Evolutionary conservation across 2,797 vertebrate species (phyloP), one percentile per base, ranked within the genome.

Genomic region (Danio jaintianensis): DNA sequence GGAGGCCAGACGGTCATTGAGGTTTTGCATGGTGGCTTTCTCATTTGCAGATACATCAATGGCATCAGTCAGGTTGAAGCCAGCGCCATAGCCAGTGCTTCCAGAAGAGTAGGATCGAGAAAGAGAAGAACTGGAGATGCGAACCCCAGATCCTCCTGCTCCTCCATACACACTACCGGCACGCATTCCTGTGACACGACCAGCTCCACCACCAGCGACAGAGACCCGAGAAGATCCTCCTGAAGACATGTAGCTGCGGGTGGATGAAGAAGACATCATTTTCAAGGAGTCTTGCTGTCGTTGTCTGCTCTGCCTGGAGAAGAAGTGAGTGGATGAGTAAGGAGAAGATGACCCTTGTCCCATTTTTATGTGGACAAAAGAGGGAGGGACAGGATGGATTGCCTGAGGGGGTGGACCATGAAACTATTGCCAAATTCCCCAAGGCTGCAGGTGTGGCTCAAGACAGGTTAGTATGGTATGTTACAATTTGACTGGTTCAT

Each of bases 11-110:
- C 95, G 96, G 45, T 95, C 93, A 0, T 96, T 96, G 7, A 96
- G 94, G 78, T 94, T 93, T 87, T 96, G 95, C 95, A 96, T 95
- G 72, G 94, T 94, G 86, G 90, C 72, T 82, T 90, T 90, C 81
- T 89, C 88, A 8, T 88, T 89, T 52, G 70, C 66, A 3, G 86
- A 76, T 20, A 89, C 64, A 0, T 86, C 84, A 0, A 12, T 0
- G 0, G 87, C 89, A 11, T 80, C 74, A 0, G 50, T 3, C 0
- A 86, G 66, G 11, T 87, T 88, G 0, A 88, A 73, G 61, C 71
- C 13, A 18, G 53, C 67, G 0, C 82, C 67, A 2, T 13, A 75
- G 0, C 71, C 36, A 61, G 29, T 15, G 6, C 76, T 48, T 9
- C 48, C 78, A 12, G 70, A 4, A n/a, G 63, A 63, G 4, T 43